Evolutionary conservation across 1,140 invertebrate species (phyloP), one percentile per base, ranked within the genome.

Genomic region (Druon quercuslanigerum): DNA sequence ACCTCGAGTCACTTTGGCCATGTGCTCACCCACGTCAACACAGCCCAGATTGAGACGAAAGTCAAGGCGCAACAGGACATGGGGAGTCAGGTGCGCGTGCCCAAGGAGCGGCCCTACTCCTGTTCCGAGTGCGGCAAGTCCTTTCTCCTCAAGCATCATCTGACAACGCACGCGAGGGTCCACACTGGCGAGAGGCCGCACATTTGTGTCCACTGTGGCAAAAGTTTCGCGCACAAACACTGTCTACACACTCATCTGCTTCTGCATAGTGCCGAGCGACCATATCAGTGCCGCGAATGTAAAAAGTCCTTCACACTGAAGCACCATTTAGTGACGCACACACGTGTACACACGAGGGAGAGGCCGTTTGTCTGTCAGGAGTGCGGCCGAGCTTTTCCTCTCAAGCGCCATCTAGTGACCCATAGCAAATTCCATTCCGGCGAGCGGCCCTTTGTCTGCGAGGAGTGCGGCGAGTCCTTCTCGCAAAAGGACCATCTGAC

Each of bases 351-450:
- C 72, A 92, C 91, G 77, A 93, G 96, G 57, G 96, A 96, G 72
- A 93, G 95, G 76, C 96, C 96, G 11, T 97, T 96, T 85, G 93
- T 96, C 20, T 97, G 96, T 89, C 91, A 93, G 72, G 95, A 96
- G 87, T 97, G 96, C 90, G 96, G 96, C 2, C 93, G 95, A 72
- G 93, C 95, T 60, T 97, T 97, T 90, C 95, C 96, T 0, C 89
- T 96, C 19, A 96, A 96, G 88, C 93, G 96, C 75, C 95, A 96
- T 83, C 91, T 97, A n/a, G 95, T 96, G 14, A 96, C 95, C 56
- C 96, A 97, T 90, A 94, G 94, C 89, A 96, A 96, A 91, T 96
- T 96, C 87, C 97, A 98, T 91, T 97, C 95, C 72, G 96, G 96
- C 16, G 95, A 97, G 87, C 92, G 96, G 79, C 96, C 97, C 7